A percentile compares a stretch with the other conserved stretches of the same genome.
Evolutionary conservation across 2,113 vertebrate genomes (phyloP).

Genomic region (Ictalurus furcatus): DNA sequence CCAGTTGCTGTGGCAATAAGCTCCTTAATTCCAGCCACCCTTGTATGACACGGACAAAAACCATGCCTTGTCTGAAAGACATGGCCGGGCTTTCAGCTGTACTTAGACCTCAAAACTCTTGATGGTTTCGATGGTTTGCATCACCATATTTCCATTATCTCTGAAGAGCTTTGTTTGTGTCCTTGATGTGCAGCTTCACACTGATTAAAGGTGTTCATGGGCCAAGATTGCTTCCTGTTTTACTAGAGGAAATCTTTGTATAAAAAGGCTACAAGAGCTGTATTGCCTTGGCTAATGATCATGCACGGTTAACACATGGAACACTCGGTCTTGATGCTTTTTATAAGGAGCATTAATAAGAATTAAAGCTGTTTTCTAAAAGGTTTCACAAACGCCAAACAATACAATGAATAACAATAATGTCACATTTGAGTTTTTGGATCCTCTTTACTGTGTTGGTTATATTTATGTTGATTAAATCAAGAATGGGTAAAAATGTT

Average conservation of each 20-base stretch:
- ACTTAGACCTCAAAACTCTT: not conserved
- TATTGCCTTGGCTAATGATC: not conserved
- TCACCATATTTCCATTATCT: constrained; percentile 6
- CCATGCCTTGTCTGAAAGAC: constrained; percentile 16
- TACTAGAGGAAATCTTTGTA: not conserved
- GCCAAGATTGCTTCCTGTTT: constrained; percentile 14
- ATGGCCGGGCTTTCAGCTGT: constrained; percentile 1
- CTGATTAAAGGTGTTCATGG: constrained; percentile 18
- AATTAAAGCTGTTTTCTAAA: not conserved
- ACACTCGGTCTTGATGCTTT: no score
- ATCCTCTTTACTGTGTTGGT: not conserved
- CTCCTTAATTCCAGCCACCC: constrained; percentile 34
- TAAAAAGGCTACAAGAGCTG: not conserved
- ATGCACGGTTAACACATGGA: not conserved
- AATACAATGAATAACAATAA: not conserved
- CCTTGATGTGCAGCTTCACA: constrained; percentile 7
- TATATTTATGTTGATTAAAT: not conserved
- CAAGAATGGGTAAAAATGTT: not conserved
- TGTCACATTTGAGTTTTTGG: not conserved
- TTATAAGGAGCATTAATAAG: not conserved
- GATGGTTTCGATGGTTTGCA: constrained; percentile 8
- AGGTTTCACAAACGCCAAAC: not conserved
- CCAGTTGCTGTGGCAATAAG: constrained; percentile 57
- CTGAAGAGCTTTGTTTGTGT: constrained; percentile 25
- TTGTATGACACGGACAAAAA: not conserved